Base-by-base conservation (phyloP, 2,888 invertebrate species). In the Dromius quadrimaculatus region DNA sequence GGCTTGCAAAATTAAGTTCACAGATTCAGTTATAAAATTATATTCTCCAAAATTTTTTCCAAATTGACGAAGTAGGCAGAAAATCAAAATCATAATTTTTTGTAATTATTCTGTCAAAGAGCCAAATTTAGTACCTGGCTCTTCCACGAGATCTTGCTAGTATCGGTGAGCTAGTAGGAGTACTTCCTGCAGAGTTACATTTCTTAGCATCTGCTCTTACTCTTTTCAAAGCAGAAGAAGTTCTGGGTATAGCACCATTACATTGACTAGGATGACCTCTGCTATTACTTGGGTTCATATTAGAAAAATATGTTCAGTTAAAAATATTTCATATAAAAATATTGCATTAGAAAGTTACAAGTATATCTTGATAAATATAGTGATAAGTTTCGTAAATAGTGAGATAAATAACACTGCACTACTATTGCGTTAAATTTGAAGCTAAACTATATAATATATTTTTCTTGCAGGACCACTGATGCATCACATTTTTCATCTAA, bases 161-260 rank as follows among this genome's bases (percentile, higher is more conserved):
- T 62, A 70, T 34, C 32, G 69, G 69, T n/a, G 69, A 70, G n/a
- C 62, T 50, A 19, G 61, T 50, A 13, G 69, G 69, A 4, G 61
- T 70, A 36, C 19, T 61, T 61, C 69, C 69, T 22, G 61, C 69
- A 13, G 69, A 70, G 36, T 15, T 47, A 23, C 41, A 47, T 64
- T 45, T 68, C 54, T 15, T 57, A 4, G 20, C 17, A 32, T 68
- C 68, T n/a, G 43, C 23, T 43, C 32, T 20, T 11, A 59, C 41
- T 43, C 68, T 41, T 43, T 59, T 57, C 11, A 54, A 23, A 15
- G 41, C 34, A 15, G 66, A 28, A 57, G 68, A 22, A n/a, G 23
- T 57, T 19, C 59, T n/a, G 9, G 68, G 68, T 28, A 68, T 57
- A 59, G 68, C 68, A 57, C 68, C 68, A 28, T 68, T 68, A 28